phyloP scores from a whole-genome alignment of 2,888 invertebrate genomes.

The Rhagonycha fulva region DNA sequence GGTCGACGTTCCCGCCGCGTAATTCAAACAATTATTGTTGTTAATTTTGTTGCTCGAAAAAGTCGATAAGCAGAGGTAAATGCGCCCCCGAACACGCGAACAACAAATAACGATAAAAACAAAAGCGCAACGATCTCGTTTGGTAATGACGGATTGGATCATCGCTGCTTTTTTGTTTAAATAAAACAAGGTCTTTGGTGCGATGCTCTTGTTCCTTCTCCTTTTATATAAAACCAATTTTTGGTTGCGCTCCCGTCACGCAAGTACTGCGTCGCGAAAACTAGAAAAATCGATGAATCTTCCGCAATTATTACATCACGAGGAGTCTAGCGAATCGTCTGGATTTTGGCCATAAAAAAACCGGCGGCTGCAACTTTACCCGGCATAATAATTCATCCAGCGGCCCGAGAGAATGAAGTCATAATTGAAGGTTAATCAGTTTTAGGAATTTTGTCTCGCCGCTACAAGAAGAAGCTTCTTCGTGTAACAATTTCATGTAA shows the following conservation, averaged over 20 bases:
- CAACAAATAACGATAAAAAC: slow-evolving; percentile 7
- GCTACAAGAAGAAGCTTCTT: neutral
- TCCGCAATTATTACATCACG: neutral
- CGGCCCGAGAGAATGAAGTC: neutral
- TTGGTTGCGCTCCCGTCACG: neutral
- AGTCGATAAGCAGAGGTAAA: neutral
- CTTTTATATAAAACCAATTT: neutral
- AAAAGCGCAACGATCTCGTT: slow-evolving; percentile 9
- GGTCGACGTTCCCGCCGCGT: neutral
- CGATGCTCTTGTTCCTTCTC: slow-evolving; percentile 10
- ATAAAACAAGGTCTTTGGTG: slow-evolving; percentile 12
- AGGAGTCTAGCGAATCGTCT: neutral
- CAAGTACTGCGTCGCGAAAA: neutral
- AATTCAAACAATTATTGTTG: neutral
- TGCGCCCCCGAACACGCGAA: slow-evolving; percentile 1
- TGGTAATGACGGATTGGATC: slow-evolving; percentile 11
- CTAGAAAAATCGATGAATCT: neutral
- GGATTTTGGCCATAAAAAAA: neutral
- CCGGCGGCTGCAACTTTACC: neutral
- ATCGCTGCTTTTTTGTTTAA: slow-evolving; percentile 11
- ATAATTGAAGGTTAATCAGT: neutral
- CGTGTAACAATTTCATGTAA: neutral
- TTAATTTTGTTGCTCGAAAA: neutral
- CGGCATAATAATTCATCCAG: neutral
- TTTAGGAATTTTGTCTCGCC: neutral